Base-by-base conservation (phyloP, 2,888 invertebrate genomes). In the Ophion costatus region DNA sequence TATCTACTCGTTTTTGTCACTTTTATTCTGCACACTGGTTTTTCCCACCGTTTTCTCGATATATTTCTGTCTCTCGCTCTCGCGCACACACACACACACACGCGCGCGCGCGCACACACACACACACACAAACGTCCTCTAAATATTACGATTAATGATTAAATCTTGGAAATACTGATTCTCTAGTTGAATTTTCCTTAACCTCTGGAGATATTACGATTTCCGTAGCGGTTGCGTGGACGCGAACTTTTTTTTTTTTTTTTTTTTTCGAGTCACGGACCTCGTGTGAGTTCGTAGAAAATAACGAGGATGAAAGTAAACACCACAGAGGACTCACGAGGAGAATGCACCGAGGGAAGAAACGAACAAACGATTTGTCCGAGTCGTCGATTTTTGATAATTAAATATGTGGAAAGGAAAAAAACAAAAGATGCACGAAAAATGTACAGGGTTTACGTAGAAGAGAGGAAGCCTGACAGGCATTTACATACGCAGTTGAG, bases 121-220 rank as follows among this genome's bases (percentile, higher is more conserved):
- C 11, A 51, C 14, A 17, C 17, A 14, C 51, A 17, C 51, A 17
- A 3, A 51, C 17, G 17, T 51, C 11, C 51, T 17, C 64, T 80
- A 85, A 80, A 74, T 57, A 85, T 85, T 80, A 85, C 61, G 87
- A 86, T 86, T 88, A 87, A 84, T 88, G 84, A 86, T 87, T 86
- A 91, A 88, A 74, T 80, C 79, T 82, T 88, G 88, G 87, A 90
- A 91, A 91, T 91, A 91, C 91, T 91, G 91, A 90, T 91, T 90
- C 85, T 83, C 82, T 81, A 84, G 64, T 80, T 80, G 79, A 64
- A 71, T 71, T 67, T 80, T 80, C 71, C 75, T 80, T 71, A 20
- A 51, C 11, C 76, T 77, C 59, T 70, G 33, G 45, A 29, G 29
- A 42, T 56, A 45, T 63, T 77, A 38, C 74, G 56, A 69, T 64